phyloP scores from a whole-genome alignment of 2,113 vertebrate genomes.

The Felis chaus region DNA sequence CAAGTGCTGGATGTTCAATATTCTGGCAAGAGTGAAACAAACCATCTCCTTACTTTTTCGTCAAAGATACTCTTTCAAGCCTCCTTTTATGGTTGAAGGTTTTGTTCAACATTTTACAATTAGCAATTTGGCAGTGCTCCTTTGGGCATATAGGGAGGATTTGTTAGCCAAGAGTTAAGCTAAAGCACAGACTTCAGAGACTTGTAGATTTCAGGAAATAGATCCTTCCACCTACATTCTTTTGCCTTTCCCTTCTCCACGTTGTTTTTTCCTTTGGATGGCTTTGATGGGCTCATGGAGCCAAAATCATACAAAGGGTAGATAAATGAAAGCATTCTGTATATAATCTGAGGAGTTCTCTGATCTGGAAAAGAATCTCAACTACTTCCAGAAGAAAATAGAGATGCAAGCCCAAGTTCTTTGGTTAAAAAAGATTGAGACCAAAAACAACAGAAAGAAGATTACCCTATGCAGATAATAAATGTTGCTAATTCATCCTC shows the following conservation, averaged over 20 bases:
- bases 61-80: conserved; percentile 54
- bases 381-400: not conserved
- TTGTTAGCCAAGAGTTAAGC: conserved; percentile 40
- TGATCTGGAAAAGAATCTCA: not conserved
- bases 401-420: not conserved
- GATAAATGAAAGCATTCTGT: conserved; percentile 31
- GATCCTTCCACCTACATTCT: not conserved
- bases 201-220: conserved; percentile 29
- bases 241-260: conserved; percentile 28
- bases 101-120: conserved; percentile 61
- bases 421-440: not conserved
- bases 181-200: conserved; percentile 46
- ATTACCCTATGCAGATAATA: not conserved
- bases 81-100: conserved; percentile 58
- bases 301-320: not conserved
- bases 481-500: not conserved
- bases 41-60: conserved; percentile 12
- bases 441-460: not conserved
- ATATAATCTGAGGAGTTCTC: not conserved
- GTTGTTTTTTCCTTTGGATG: not conserved
- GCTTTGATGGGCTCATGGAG: not conserved
- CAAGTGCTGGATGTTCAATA: not conserved
- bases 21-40: conserved; percentile 49
- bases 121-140: conserved; percentile 64
- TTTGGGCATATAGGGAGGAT: not conserved